A percentile compares a stretch with the other conserved stretches of the same genome.
phyloP scores from a whole-genome alignment of 2,888 invertebrate genomes.

The Hoplodrina blanda region DNA sequence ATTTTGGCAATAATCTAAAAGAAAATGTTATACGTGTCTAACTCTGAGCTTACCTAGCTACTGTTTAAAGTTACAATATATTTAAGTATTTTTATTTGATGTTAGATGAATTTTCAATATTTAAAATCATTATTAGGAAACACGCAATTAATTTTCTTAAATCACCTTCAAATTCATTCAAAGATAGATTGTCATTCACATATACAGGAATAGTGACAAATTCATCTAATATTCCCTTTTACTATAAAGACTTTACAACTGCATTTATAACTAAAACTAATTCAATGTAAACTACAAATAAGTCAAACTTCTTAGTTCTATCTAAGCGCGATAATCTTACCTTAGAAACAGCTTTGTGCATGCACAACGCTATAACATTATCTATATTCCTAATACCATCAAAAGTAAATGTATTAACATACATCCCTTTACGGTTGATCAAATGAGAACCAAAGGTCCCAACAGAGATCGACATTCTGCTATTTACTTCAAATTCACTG shows the following conservation, averaged over 20 bases:
- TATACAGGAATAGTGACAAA: slow-evolving; percentile 30
- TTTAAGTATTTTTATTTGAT: slow-evolving; percentile 64
- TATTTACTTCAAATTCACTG: slow-evolving; percentile 13
- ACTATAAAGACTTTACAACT: slow-evolving; percentile 63
- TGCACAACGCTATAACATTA: not conserved
- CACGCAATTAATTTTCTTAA: not conserved
- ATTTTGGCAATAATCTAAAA: slow-evolving; percentile 77
- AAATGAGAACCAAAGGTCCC: not conserved
- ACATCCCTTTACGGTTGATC: not conserved
- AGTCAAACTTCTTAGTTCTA: slow-evolving; percentile 30
- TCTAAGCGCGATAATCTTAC: slow-evolving; percentile 31
- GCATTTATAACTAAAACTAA: slow-evolving; percentile 61
- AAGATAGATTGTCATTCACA: not conserved
- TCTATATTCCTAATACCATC: not conserved
- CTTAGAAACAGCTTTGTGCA: slow-evolving; percentile 3
- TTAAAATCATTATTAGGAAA: slow-evolving; percentile 17
- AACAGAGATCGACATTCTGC: not conserved
- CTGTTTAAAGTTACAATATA: slow-evolving; percentile 65
- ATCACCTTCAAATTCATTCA: slow-evolving; percentile 5
- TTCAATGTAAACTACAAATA: slow-evolving; percentile 55
- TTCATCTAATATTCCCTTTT: slow-evolving; percentile 50
- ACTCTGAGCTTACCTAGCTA: slow-evolving; percentile 78
- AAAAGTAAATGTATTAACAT: not conserved
- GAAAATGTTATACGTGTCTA: slow-evolving; percentile 69
- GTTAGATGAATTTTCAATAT: slow-evolving; percentile 60